Percentiles rank a stretch among this genome's conserved stretches.
phyloP scores from a whole-genome alignment of 2,888 invertebrate species.

The Luffia ferchaultella region DNA sequence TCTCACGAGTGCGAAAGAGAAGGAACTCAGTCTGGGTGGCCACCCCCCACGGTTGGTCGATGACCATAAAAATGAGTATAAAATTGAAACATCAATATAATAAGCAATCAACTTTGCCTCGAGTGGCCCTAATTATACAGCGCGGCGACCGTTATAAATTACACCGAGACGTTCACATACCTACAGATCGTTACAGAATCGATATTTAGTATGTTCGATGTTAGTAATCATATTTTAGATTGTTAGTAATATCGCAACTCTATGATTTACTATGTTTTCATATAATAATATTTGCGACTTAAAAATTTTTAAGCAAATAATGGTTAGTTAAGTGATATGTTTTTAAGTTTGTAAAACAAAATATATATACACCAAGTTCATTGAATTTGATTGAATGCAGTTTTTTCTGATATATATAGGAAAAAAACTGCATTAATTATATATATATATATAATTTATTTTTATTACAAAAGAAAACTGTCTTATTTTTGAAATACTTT shows the following conservation, averaged over 20 bases:
- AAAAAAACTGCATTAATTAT: not conserved
- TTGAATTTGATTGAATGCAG: too few relatives aligned
- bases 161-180: slow-evolving; percentile 28
- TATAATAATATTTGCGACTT: too few relatives aligned
- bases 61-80: slow-evolving; percentile 67
- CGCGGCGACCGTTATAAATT: slow-evolving; percentile 54
- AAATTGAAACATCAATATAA: slow-evolving; percentile 68
- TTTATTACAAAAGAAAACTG: not conserved
- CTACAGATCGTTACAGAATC: slow-evolving; percentile 48
- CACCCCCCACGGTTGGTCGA: slow-evolving; percentile 67
- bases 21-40: slow-evolving; percentile 48
- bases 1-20: slow-evolving; percentile 28
- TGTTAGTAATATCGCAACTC: not conserved
- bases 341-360: too few relatives aligned
- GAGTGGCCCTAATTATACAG: slow-evolving; percentile 58
- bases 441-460: not conserved
- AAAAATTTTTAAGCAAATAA: too few relatives aligned
- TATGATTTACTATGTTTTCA: too few relatives aligned
- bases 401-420: too few relatives aligned
- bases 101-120: slow-evolving; percentile 58
- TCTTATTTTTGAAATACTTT: too few relatives aligned
- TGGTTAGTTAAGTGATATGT: too few relatives aligned
- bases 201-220: not conserved
- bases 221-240: not conserved
- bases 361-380: too few relatives aligned